Conservation (phyloP, 2,113 vertebrate species). For the cat (Felis catus) region DNA sequence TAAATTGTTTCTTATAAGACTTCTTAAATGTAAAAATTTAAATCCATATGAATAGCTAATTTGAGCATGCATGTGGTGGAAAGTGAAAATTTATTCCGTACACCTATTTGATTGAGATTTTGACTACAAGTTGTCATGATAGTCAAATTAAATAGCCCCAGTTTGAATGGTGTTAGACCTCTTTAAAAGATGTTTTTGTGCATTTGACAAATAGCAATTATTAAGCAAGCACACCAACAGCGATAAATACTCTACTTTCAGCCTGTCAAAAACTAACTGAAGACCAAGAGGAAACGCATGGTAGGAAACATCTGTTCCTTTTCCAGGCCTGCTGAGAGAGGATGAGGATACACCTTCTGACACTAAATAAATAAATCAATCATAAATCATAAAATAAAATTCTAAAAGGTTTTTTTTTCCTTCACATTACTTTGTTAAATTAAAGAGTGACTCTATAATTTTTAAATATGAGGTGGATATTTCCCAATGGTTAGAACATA, state of each 20-base stretch:
- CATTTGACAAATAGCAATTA: constrained; percentile 12
- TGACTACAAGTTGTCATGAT: background rate
- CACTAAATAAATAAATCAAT: constrained; percentile 19
- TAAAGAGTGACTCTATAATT: background rate
- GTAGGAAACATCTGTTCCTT: constrained; percentile 67
- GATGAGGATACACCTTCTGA: constrained; percentile 13
- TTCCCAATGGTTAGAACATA: background rate
- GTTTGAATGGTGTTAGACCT: background rate
- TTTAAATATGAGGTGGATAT: background rate
- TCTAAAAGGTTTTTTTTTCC: background rate
- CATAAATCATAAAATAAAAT: background rate
- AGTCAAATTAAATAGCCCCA: background rate
- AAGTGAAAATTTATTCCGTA: background rate
- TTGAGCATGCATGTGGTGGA: background rate
- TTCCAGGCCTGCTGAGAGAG: constrained; percentile 50
- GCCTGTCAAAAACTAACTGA: background rate
- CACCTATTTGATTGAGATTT: background rate
- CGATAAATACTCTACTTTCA: constrained; percentile 28
- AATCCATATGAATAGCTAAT: background rate
- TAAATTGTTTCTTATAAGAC: background rate
- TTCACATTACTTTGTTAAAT: constrained; percentile 13
- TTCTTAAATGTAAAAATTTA: background rate
- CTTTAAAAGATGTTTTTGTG: background rate
- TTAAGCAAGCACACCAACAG: constrained; percentile 1
- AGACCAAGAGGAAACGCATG: constrained; percentile 53